Percentiles rank a stretch among this genome's conserved stretches.
These are phyloP conservation scores for Catharus fuscescens DNA, from an alignment of 2,113 vertebrate genomes.

Conservation along the genomic window DNA sequence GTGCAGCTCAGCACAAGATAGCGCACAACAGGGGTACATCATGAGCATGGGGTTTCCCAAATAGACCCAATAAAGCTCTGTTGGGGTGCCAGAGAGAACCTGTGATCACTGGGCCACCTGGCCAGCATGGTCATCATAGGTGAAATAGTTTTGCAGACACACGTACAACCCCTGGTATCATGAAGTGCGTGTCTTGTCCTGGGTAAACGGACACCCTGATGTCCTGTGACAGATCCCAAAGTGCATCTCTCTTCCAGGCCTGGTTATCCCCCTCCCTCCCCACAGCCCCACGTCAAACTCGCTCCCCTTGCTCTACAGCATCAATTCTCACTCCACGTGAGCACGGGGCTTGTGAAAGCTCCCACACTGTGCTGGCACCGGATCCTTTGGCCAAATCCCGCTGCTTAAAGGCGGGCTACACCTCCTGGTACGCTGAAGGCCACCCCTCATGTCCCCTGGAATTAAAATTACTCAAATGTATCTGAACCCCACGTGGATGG, in stretches of 20 bases:
- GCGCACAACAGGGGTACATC: fast-evolving
- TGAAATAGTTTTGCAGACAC: neutral
- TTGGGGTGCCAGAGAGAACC: neutral
- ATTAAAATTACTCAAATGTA: slow-evolving; percentile 14
- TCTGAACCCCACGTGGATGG: neutral
- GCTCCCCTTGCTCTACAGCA: fast-evolving
- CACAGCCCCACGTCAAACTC: fast-evolving
- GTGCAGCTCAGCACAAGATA: fast-evolving
- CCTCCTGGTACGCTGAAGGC: slow-evolving; percentile 9
- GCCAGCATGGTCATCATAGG: fast-evolving
- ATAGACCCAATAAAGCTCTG: fast-evolving
- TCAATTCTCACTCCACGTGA: neutral
- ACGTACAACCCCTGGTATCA: neutral
- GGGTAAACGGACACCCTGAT: neutral
- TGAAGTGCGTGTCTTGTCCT: fast-evolving
- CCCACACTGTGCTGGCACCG: neutral
- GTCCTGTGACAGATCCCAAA: neutral
- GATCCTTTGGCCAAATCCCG: slow-evolving; percentile 9
- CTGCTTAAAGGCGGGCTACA: slow-evolving; percentile 34
- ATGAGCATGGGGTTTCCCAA: neutral
- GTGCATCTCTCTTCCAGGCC: fast-evolving
- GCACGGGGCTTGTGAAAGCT: neutral
- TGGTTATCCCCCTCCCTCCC: neutral
- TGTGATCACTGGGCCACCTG: neutral
- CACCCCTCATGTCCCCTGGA: neutral